phyloP scores from a whole-genome alignment of 1,140 invertebrate genomes.

The Acromyrmex heyeri region DNA sequence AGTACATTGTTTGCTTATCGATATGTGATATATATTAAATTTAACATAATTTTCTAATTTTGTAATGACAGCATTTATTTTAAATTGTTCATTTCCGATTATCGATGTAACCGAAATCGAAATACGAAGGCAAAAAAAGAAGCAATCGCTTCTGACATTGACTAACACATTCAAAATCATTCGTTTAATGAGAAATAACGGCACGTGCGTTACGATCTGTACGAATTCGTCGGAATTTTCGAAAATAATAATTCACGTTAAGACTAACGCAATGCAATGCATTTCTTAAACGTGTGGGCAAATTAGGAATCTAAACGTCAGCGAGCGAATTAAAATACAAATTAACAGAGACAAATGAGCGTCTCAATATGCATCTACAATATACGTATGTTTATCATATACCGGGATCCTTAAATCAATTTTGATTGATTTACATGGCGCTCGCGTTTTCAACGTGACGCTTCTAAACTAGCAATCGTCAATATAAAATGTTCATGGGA shows the following conservation, averaged over 20 bases:
- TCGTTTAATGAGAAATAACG: constrained; percentile 22
- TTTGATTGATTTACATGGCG: constrained; percentile 80
- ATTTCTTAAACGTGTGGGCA: background rate
- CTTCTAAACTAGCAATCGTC: constrained; percentile 67
- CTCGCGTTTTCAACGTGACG: constrained; percentile 54
- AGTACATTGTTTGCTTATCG: too few species aligned
- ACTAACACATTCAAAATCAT: background rate
- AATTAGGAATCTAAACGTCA: background rate
- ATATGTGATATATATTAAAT: too few species aligned
- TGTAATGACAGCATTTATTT: too few species aligned
- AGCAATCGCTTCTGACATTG: background rate
- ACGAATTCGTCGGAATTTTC: background rate
- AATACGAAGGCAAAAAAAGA: background rate
- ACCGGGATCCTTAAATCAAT: constrained; percentile 78
- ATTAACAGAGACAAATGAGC: constrained; percentile 24
- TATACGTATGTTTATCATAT: constrained; percentile 70
- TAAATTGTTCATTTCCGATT: too few species aligned
- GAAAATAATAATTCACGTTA: constrained; percentile 13
- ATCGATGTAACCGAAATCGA: background rate
- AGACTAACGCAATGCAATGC: background rate
- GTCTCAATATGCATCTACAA: constrained; percentile 61
- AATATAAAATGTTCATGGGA: constrained; percentile 67
- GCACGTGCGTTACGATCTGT: background rate
- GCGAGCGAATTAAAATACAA: constrained; percentile 11
- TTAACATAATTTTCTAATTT: too few species aligned